Conservation (phyloP, 2,113 vertebrate species). For the Lepisosteus oculatus region DNA sequence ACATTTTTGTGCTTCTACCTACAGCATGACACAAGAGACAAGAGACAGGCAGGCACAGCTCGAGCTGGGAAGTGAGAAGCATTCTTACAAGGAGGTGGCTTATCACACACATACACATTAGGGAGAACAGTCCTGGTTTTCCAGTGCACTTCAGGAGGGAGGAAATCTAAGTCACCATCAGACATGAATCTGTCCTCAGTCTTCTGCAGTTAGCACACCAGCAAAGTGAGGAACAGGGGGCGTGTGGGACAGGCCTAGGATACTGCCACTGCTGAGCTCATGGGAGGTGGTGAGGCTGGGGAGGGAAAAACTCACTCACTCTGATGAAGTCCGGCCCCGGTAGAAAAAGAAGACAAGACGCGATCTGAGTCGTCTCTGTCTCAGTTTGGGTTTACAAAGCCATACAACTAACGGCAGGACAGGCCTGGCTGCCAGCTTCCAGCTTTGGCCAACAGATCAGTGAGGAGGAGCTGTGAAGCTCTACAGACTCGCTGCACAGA, state of each 20-base stretch:
- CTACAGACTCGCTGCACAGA: no score
- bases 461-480: no score
- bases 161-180: slow-evolving; percentile 28
- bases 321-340: slow-evolving; percentile 57
- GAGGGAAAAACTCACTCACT: slow-evolving; percentile 60
- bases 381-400: slow-evolving; percentile 22
- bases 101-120: no score
- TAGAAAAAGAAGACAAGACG: slow-evolving; percentile 61
- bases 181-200: slow-evolving; percentile 35
- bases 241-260: not conserved
- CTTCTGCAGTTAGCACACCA: slow-evolving; percentile 44
- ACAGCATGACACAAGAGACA: no score
- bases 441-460: not conserved
- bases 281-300: slow-evolving; percentile 1
- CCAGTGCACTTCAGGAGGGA: slow-evolving; percentile 32
- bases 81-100: no score
- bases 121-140: no score
- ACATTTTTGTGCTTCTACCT: no score
- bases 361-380: slow-evolving; percentile 32
- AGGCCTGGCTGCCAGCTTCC: slow-evolving; percentile 18
- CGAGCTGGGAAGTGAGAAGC: no score
- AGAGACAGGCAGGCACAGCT: no score
- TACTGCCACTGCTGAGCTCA: no score
- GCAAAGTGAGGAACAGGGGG: slow-evolving; percentile 41
- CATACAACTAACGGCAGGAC: slow-evolving; percentile 29